Evolutionary conservation across 2,113 vertebrate genomes (phyloP).

Genomic region (Castor canadensis): DNA sequence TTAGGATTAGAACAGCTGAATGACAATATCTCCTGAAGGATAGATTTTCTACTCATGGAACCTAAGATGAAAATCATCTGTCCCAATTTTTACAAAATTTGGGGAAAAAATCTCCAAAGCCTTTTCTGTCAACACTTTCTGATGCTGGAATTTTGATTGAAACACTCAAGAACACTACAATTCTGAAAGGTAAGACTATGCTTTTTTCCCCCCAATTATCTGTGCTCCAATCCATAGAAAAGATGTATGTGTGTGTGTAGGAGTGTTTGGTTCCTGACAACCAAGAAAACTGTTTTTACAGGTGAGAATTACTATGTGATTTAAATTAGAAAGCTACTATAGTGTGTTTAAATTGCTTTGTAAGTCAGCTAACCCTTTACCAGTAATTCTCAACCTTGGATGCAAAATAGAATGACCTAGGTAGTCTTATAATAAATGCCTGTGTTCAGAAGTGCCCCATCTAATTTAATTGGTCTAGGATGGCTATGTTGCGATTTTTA

Average conservation of each 20-base stretch:
- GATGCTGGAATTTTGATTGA: neutral
- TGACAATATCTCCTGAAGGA: constrained; percentile 57
- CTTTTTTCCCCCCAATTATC: neutral
- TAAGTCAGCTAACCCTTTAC: neutral
- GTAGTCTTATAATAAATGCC: neutral
- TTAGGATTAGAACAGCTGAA: constrained; percentile 41
- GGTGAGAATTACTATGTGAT: neutral
- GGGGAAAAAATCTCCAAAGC: neutral
- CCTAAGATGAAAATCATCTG: neutral
- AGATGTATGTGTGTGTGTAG: neutral
- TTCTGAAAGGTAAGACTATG: neutral
- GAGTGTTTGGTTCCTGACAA: neutral
- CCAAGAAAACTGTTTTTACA: constrained; percentile 7
- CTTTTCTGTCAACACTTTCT: constrained; percentile 32
- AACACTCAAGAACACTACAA: neutral
- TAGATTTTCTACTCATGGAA: constrained; percentile 46
- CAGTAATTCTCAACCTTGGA: neutral
- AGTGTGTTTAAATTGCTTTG: neutral
- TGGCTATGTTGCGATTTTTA: neutral
- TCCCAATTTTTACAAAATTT: constrained; percentile 34
- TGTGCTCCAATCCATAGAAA: neutral
- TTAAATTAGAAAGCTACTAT: neutral
- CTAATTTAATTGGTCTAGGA: neutral
- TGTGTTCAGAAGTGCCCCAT: neutral
- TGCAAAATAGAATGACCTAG: neutral